phyloP scores from a whole-genome alignment of 1,140 invertebrate species.

The Luehdorfia chinensis region DNA sequence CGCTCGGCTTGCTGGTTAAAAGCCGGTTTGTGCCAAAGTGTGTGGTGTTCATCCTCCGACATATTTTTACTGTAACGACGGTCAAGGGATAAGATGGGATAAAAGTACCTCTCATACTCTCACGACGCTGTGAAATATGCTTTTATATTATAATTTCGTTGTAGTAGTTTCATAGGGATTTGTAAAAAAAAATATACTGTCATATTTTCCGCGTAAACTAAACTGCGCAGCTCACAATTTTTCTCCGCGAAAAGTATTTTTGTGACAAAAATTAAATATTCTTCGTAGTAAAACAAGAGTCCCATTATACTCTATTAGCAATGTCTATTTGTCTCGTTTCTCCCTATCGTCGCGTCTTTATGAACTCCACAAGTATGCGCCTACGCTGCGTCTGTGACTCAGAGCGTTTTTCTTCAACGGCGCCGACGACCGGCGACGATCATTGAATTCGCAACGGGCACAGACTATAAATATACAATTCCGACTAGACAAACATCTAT shows the following conservation, averaged over 20 bases:
- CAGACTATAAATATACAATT: conserved; percentile 19
- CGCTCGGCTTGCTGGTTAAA: too few species aligned
- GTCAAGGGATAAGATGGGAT: too few species aligned
- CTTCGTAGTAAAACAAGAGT: neutral
- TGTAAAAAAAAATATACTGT: too few species aligned
- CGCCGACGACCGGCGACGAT: conserved; percentile 22
- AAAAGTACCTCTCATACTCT: too few species aligned
- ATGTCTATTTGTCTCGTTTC: conserved; percentile 7
- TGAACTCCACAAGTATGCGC: neutral
- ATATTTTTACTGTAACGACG: too few species aligned
- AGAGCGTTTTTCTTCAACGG: conserved; percentile 30
- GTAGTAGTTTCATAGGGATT: too few species aligned
- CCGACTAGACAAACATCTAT: conserved; percentile 1
- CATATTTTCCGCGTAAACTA: too few species aligned
- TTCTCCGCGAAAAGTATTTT: conserved; percentile 3
- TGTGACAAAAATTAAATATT: too few species aligned
- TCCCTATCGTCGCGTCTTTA: conserved; percentile 1
- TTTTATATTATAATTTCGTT: too few species aligned
- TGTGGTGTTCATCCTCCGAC: too few species aligned
- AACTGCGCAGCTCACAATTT: neutral
- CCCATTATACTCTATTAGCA: neutral
- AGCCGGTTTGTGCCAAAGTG: too few species aligned
- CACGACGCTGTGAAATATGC: too few species aligned
- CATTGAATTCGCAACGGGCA: conserved; percentile 26
- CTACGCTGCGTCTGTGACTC: conserved; percentile 28